Base-by-base conservation (phyloP, 2,797 vertebrate genomes). In the Allobates femoralis region DNA sequence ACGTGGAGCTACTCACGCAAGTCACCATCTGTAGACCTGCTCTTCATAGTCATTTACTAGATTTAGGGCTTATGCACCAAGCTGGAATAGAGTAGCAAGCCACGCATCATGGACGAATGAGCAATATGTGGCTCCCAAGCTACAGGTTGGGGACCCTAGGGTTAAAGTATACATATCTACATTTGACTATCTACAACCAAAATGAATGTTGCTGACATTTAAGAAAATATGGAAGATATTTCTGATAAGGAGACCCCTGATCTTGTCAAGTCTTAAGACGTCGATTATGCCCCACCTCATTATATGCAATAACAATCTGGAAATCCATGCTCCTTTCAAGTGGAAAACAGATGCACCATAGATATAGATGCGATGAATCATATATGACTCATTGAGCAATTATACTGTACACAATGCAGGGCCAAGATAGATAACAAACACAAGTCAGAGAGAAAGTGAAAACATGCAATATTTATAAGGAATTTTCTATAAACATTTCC, bases 391-490 rank as follows among this genome's bases (percentile, higher is more conserved):
- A 83, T 16, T 26, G n/a, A 67, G 62, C 58, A 51, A 81, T 83
- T 83, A 83, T 46, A n/a, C 67, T 74, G 23, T 73, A 26, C 34
- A 37, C 32, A 83, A 83, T 18, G 81, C 51, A 83, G 67, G 81
- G 56, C 16, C 53, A 73, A 74, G 67, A 74, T 18, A 55, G 79
- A 81, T 7, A 55, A 69, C 23, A 69, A 69, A 15, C 50, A 50
- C 30, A 30, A 37, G 67, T 21, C 53, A 41, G 67, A 73, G 46
- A 60, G 69, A 69, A 53, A 30, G 46, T 53, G 23, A 74, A 82
- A 56, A 56, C 30, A 56, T 82, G 28, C 34, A 83, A 74, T 74
- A 83, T 83, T 73, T 83, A 41, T 60, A 46, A 37, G 2, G 23
- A 58, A 12, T 30, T 64, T 21, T 66, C 60, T 66, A 51, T 51